Evolutionary conservation across 2,888 invertebrate species (phyloP).

Genomic region (Acrobasis repandana): DNA sequence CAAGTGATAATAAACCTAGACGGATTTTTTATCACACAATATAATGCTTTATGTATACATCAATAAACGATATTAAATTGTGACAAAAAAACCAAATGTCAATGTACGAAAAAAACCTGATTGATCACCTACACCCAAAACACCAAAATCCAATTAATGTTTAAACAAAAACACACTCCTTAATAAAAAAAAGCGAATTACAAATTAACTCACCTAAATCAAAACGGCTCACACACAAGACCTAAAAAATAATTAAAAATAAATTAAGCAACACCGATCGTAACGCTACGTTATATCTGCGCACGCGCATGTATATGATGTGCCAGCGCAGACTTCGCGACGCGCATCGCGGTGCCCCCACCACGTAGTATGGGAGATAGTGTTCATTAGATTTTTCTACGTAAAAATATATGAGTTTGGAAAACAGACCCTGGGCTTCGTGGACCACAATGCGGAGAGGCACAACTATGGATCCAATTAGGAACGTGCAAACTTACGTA

Average conservation of each 20-base stretch:
- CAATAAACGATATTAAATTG: too few relatives aligned
- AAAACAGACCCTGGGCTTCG: too few relatives aligned
- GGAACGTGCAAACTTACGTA: too few relatives aligned
- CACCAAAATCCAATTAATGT: neutral
- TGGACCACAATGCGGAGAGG: too few relatives aligned
- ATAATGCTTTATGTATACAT: too few relatives aligned
- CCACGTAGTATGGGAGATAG: conserved; percentile 15
- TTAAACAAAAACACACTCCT: neutral
- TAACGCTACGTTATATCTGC: conserved; percentile 15
- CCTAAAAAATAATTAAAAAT: neutral
- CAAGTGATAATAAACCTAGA: too few relatives aligned
- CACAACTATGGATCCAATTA: too few relatives aligned
- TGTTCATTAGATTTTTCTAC: neutral
- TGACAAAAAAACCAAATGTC: too few relatives aligned
- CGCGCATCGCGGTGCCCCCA: conserved; percentile 24
- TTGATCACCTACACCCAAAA: too few relatives aligned
- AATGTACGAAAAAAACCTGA: too few relatives aligned
- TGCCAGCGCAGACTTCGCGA: conserved; percentile 33
- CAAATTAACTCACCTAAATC: neutral
- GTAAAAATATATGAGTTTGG: too few relatives aligned
- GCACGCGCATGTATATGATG: conserved; percentile 28
- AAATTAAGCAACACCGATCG: neutral
- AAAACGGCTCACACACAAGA: conserved; percentile 1
- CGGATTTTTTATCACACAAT: too few relatives aligned
- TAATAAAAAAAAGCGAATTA: neutral